Evolutionary conservation across 2,113 vertebrate species (phyloP).

Genomic region (Gallinago paraguaiae): DNA sequence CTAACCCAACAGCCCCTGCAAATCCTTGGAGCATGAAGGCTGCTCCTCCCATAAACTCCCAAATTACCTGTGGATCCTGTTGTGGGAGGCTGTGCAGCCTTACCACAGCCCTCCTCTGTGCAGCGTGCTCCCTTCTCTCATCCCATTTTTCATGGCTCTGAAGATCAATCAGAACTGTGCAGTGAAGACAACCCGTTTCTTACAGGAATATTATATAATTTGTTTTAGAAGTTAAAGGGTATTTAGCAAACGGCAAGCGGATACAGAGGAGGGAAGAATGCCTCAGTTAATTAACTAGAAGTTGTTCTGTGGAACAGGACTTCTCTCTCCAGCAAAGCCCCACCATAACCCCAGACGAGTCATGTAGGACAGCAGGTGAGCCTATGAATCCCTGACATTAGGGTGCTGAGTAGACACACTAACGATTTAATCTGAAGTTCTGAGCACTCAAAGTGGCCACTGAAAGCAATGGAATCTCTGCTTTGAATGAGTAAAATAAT

Average conservation of each 20-base stretch:
- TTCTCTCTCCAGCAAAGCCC: neutral
- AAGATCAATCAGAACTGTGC: neutral
- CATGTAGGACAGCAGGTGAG: neutral
- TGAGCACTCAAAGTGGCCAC: neutral
- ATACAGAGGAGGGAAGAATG: neutral
- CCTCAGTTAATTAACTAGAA: neutral
- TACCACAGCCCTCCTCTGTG: neutral
- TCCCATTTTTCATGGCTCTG: neutral
- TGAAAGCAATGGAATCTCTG: neutral
- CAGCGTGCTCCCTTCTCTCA: neutral
- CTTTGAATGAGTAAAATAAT: neutral
- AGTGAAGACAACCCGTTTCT: neutral
- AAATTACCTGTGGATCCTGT: neutral
- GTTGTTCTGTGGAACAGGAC: neutral
- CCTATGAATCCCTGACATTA: accelerated
- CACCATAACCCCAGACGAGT: neutral
- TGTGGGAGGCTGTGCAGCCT: neutral
- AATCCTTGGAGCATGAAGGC: neutral
- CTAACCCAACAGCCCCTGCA: neutral
- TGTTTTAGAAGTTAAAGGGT: neutral
- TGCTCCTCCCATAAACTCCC: neutral
- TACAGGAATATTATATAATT: neutral
- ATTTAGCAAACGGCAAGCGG: neutral
- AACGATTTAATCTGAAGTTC: neutral
- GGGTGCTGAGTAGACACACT: neutral